A percentile compares a stretch with the other conserved stretches of the same genome.
These are phyloP conservation scores for Chrysolina americana DNA, from an alignment of 2,888 invertebrate species.

Conservation along the genomic window DNA sequence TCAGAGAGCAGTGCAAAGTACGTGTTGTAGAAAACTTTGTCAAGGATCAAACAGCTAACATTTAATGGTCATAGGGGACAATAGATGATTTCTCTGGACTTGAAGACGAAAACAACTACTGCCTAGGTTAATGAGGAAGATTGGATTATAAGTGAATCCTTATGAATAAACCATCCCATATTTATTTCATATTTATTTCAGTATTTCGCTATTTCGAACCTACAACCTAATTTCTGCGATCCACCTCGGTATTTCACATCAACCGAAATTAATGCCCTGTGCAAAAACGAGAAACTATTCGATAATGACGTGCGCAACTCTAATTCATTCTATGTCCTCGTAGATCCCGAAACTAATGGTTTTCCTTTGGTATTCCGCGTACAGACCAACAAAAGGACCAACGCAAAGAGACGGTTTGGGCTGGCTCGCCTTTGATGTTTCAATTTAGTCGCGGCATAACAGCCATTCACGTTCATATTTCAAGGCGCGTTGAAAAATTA, in stretches of 20 bases:
- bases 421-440: slow-evolving; percentile 30
- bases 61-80: too few relatives aligned
- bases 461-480: slow-evolving; percentile 37
- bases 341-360: slow-evolving; percentile 5
- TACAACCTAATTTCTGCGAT: not conserved
- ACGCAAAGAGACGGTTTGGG: slow-evolving; percentile 11
- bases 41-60: too few relatives aligned
- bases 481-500: slow-evolving; percentile 39
- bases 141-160: too few relatives aligned
- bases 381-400: slow-evolving; percentile 9
- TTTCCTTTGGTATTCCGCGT: slow-evolving; percentile 8
- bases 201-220: not conserved
- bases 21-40: too few relatives aligned
- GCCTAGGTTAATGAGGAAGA: too few relatives aligned
- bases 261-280: not conserved
- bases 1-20: too few relatives aligned
- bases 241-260: not conserved
- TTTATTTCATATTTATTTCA: too few relatives aligned
- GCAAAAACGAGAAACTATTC: not conserved
- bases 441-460: slow-evolving; percentile 31
- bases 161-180: too few relatives aligned
- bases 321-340: slow-evolving; percentile 3
- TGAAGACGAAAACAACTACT: too few relatives aligned
- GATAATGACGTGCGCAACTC: slow-evolving; percentile 8
- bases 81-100: too few relatives aligned